phyloP scores from a whole-genome alignment of 2,797 vertebrate genomes.

The Dermochelys coriacea region DNA sequence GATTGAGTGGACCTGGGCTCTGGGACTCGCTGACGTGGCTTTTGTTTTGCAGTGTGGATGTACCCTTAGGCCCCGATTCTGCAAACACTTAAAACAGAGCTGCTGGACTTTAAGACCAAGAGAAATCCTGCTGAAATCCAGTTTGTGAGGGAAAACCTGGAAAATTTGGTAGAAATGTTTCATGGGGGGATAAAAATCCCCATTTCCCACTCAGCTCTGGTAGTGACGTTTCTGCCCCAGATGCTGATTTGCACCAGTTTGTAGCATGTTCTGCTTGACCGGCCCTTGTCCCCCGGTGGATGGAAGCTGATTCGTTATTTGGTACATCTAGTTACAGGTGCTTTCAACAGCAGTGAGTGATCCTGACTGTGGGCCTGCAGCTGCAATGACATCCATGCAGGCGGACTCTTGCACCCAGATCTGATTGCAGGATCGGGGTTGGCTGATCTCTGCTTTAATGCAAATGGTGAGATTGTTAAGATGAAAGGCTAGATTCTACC shows the following conservation, averaged over 20 bases:
- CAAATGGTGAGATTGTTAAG: neutral
- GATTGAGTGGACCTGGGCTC: neutral
- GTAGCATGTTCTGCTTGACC: neutral
- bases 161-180: neutral
- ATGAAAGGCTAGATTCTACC: neutral
- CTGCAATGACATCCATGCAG: neutral
- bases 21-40: neutral
- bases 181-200: neutral
- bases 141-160: neutral
- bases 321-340: neutral
- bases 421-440: neutral
- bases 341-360: neutral
- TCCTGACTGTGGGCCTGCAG: neutral
- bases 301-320: neutral
- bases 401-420: neutral
- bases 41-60: neutral
- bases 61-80: neutral
- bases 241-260: neutral
- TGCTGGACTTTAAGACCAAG: neutral
- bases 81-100: neutral
- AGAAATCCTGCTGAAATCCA: neutral
- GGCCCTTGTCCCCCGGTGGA: neutral
- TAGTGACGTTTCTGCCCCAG: neutral
- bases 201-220: neutral
- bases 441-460: neutral